Base-by-base conservation (phyloP, 1,140 invertebrate species). In the Asobara japonica region DNA sequence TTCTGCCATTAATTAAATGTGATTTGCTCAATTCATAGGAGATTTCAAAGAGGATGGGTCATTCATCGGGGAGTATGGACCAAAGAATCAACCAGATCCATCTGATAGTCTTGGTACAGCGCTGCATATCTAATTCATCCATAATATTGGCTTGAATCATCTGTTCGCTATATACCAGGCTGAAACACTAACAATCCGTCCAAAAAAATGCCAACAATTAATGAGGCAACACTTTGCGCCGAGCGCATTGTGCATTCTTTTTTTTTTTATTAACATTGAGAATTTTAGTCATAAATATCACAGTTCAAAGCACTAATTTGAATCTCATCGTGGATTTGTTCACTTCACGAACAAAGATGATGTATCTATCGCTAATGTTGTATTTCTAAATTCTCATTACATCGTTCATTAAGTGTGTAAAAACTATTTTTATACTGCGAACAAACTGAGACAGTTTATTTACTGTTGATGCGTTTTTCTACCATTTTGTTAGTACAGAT, bases 1-100 rank as follows among this genome's bases (percentile, higher is more conserved):
- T 33, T 33, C 31, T 33, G 31, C 4, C 11, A 33, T 33, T 4
- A 11, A 33, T 11, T 4, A 33, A 33, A 30, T 30, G 13, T 27
- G n/a, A 3, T 65, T 65, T 36, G 1, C 16, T 22, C 7, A 29
- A 5, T 79, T 86, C 84, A 20, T 87, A 96, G 95, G 94, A 83
- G 94, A 95, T 79, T 99, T 98, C 87, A 97, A 97, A 74, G 97
- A 99, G 89, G 97, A 98, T 88, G 97, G 97, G 61, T 98, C 96
- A 33, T 99, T 98, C 87, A 98, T 99, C 84, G 97, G 97, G 78
- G 95, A 97, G 88, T 98, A 98, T 88, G 95, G 95, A 75, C 93
- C 93, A 61, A 93, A 93, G 79, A 92, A 91, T 80, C 88, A 88
- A 83, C 84, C 87, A 69, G 88, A 89, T 60, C 89, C 89, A 74